Evolutionary conservation across 92 coral and sea anemone species (phyloP).

Genomic region (Blastomussa wellsi): DNA sequence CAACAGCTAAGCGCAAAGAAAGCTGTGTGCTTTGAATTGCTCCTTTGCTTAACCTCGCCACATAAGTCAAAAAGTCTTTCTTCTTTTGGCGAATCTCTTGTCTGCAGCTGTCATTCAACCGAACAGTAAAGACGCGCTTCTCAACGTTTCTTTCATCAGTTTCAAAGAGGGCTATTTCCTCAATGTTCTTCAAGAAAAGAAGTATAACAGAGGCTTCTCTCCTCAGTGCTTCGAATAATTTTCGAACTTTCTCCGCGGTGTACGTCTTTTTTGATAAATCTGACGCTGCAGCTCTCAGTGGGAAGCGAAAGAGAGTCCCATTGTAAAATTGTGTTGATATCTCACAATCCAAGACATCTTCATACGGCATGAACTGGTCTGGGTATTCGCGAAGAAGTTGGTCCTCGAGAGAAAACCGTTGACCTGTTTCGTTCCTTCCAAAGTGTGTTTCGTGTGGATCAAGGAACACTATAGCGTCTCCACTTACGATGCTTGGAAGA

Average conservation of each 20-base stretch:
- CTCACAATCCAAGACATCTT: constrained; percentile 74
- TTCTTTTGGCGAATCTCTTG: constrained; percentile 51
- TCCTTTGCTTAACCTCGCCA: constrained; percentile 33
- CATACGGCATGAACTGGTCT: constrained; percentile 89
- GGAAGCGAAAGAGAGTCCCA: constrained; percentile 92
- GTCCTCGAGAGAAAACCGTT: constrained; percentile 59
- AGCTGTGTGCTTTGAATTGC: constrained; percentile 42
- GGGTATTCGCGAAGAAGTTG: constrained; percentile 47
- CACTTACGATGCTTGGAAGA: constrained; percentile 94
- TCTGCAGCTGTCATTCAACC: constrained; percentile 59
- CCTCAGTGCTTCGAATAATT: constrained; percentile 73
- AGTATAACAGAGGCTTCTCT: constrained; percentile 79
- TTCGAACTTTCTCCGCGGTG: constrained; percentile 70
- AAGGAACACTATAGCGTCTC: constrained; percentile 72
- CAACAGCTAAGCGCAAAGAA: constrained; percentile 56
- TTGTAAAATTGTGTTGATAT: constrained; percentile 52
- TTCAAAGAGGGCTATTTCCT: constrained; percentile 73
- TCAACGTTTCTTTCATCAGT: constrained; percentile 47
- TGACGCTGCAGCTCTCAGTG: constrained; percentile 74
- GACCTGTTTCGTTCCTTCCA: constrained; percentile 79
- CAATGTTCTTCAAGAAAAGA: constrained; percentile 84
- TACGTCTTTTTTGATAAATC: constrained; percentile 73
- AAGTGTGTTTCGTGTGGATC: constrained; percentile 91
- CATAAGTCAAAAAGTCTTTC: constrained; percentile 45
- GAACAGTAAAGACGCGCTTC: constrained; percentile 59